These are phyloP conservation scores for Mayetiola destructor DNA, from an alignment of 2,888 invertebrate genomes.

Conservation along the genomic window DNA sequence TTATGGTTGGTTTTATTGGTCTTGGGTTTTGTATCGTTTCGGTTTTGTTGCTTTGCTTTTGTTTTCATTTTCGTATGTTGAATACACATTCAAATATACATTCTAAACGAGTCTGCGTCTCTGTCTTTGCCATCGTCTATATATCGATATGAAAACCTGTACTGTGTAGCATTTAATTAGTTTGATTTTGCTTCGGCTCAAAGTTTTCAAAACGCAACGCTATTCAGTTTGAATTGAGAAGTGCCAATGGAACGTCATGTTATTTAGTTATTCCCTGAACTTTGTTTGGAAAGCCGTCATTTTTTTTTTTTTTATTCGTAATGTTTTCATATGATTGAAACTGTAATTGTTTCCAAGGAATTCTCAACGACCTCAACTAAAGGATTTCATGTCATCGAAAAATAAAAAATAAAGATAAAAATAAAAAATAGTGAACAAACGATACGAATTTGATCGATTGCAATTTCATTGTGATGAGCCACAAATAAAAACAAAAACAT, in stretches of 20 bases:
- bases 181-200: neutral
- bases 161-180: neutral
- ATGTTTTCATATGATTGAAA: neutral
- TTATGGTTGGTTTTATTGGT: neutral
- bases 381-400: too few species aligned
- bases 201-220: neutral
- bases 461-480: neutral
- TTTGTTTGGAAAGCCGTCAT: neutral
- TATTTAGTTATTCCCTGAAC: neutral
- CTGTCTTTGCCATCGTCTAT: neutral
- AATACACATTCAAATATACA: neutral
- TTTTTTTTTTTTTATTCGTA: neutral
- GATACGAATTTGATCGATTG: too few species aligned
- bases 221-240: constrained; percentile 1
- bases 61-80: neutral
- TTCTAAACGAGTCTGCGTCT: neutral
- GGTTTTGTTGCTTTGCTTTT: neutral
- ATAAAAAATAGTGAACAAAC: too few species aligned
- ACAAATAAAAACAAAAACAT: too few species aligned
- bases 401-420: too few species aligned
- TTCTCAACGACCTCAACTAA: too few species aligned
- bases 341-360: too few species aligned
- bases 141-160: neutral
- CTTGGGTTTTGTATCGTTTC: neutral
- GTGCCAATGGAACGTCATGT: neutral